Evolutionary conservation across 2,888 invertebrate genomes (phyloP), one percentile per base, ranked within the genome.

Genomic region (Spodoptera littoralis): DNA sequence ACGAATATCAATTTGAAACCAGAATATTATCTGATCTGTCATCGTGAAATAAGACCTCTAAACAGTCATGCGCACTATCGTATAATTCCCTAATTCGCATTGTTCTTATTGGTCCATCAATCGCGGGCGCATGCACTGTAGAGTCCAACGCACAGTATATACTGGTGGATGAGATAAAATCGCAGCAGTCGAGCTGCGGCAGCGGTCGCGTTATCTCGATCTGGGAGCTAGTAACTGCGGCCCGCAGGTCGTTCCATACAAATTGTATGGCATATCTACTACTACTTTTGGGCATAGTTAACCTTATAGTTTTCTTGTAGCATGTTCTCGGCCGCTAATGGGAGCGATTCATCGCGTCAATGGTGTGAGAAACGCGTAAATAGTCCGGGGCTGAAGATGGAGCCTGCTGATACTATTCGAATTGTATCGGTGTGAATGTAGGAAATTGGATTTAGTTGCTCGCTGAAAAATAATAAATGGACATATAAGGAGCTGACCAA

Each of bases 211-310:
- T 88, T 92, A 94, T 94, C 94, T 91, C 82, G 90, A 93, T 93
- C 91, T 70, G 75, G 81, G 70, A 84, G 86, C 89, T 85, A 85
- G 90, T 87, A 89, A 89, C 90, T 86, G 86, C 86, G 79, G 88
- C 85, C 87, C 82, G 85, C 90, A 84, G 91, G 90, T 91, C 92
- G 91, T 89, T 92, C 88, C 90, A 93, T 92, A 93, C 94, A 94
- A 94, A 93, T 94, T 94, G 93, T 93, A 91, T 91, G 90, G 91
- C 90, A 86, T 92, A 92, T 93, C 92, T 90, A 84, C 88, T 86
- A 77, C 92, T 92, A 87, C 87, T 92, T 92, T 93, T 93, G 93
- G 93, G 91, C 93, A 92, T 92, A 91, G 93, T 93, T 92, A 93
- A 92, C 92, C 92, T 91, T 90, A 90, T 89, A 91, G 90, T 90